phyloP scores from a whole-genome alignment of 2,888 invertebrate species.

The Melanotus villosus region DNA sequence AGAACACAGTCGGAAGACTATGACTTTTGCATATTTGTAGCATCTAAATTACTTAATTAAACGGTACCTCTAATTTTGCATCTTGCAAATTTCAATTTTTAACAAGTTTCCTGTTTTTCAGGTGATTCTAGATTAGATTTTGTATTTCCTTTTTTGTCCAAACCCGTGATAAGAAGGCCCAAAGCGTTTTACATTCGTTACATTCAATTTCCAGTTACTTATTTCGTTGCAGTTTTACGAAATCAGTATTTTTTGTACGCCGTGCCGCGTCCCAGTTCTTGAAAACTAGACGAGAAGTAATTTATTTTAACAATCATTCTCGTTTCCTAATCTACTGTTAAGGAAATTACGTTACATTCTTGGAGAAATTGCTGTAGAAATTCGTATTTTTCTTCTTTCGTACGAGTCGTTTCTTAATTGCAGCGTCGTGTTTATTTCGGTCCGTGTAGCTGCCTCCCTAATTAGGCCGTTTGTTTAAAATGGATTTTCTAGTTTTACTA shows the following conservation, averaged over 20 bases:
- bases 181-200: constrained; percentile 17
- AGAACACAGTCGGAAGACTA: too few relatives aligned
- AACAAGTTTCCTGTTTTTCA: background rate
- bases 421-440: background rate
- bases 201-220: constrained; percentile 25
- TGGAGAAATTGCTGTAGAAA: constrained; percentile 19
- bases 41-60: too few relatives aligned
- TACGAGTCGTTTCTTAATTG: constrained; percentile 18
- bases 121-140: constrained; percentile 10
- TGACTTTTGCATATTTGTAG: too few relatives aligned
- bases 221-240: background rate
- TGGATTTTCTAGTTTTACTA: constrained; percentile 12
- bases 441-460: background rate
- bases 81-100: constrained; percentile 13
- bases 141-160: constrained; percentile 1
- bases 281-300: constrained; percentile 29
- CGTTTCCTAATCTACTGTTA: constrained; percentile 34
- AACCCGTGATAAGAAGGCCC: constrained; percentile 3
- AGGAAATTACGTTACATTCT: constrained; percentile 38
- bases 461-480: constrained; percentile 20
- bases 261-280: too few relatives aligned
- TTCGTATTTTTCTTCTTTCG: constrained; percentile 16
- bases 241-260: constrained; percentile 6
- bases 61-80: background rate
- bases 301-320: constrained; percentile 39